Base-by-base conservation (phyloP, 1,140 invertebrate genomes). In the Hylaeus anthracinus region DNA sequence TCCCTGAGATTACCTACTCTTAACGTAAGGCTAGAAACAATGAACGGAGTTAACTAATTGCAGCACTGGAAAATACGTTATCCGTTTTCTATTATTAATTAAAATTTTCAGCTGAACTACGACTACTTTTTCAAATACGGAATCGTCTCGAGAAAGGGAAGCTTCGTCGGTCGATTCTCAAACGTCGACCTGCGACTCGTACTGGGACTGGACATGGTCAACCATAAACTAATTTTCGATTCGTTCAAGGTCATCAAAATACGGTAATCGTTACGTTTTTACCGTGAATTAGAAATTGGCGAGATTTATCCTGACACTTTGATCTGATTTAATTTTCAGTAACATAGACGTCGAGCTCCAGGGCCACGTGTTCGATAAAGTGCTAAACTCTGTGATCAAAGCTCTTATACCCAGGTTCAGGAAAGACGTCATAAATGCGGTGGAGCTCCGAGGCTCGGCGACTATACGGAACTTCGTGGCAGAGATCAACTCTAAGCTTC, bases 31-130 rank as follows among this genome's bases (percentile, higher is more conserved):
- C 67, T 41, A 69, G 3, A 63, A 14, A 58, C 26, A 26, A 26
- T 26, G 26, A 26, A 26, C 26, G 26, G 26, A 26, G 26, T 26
- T 26, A 26, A 26, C 26, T 26, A 26, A 26, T 26, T 26, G 26
- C 26, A 26, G 26, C 26, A 26, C 26, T 26, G 26, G 26, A 26
- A 26, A 26, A 26, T 26, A 26, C 26, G 26, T 26, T 26, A 26
- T 26, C 26, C 26, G 0, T 26, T 26, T 26, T 26, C 26, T 58
- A 53, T 56, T 5, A 37, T 15, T n/a, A 10, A 56, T 10, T 10
- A 3, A 51, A 65, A 64, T 72, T 79, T 82, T 53, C 41, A 92
- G 91, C 48, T 87, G 1, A 83, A 73, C 37, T 90, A 86, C 58
- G 10, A 72, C 2, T 90, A 90, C 63, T 2, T 60, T 45, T 51